phyloP scores from a whole-genome alignment of 1,140 invertebrate genomes.

The Teleopsis dalmanni region DNA sequence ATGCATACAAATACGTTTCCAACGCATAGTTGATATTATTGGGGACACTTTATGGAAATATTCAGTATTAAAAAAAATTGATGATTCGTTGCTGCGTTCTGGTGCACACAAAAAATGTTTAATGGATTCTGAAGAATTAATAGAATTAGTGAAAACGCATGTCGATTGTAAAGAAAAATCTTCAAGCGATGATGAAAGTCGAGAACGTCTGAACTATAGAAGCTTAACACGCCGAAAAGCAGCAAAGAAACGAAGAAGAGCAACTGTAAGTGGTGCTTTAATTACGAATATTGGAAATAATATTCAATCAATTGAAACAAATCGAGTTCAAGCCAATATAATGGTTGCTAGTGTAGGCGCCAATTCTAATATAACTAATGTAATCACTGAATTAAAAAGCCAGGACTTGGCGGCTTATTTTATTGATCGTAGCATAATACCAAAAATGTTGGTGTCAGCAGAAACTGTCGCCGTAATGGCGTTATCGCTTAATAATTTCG shows the following conservation, averaged over 20 bases:
- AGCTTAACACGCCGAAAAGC: slow-evolving; percentile 29
- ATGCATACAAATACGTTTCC: slow-evolving; percentile 25
- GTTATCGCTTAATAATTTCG: slow-evolving; percentile 31
- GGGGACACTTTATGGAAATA: slow-evolving; percentile 35
- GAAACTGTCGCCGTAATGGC: slow-evolving; percentile 39
- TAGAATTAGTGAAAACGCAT: slow-evolving; percentile 31
- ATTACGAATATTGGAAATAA: not conserved
- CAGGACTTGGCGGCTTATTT: not conserved
- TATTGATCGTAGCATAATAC: slow-evolving; percentile 29
- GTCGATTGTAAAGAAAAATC: slow-evolving; percentile 22
- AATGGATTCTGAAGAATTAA: slow-evolving; percentile 28
- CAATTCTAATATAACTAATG: not conserved
- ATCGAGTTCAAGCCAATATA: slow-evolving; percentile 7
- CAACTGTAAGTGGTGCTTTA: slow-evolving; percentile 23
- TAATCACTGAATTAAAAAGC: not conserved
- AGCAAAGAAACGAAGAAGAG: slow-evolving; percentile 21
- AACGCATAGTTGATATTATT: slow-evolving; percentile 28
- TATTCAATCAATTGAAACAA: slow-evolving; percentile 17
- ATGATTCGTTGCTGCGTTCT: slow-evolving; percentile 17
- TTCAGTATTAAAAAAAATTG: slow-evolving; percentile 32
- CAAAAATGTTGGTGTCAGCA: slow-evolving; percentile 33
- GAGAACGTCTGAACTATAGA: slow-evolving; percentile 25
- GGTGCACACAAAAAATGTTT: slow-evolving; percentile 7
- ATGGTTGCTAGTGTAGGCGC: slow-evolving; percentile 4
- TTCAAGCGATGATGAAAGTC: slow-evolving; percentile 38